A percentile compares a stretch with the other conserved stretches of the same genome.
Conservation (phyloP, 1,140 invertebrate species). For the Tetramorium parvispinum region DNA sequence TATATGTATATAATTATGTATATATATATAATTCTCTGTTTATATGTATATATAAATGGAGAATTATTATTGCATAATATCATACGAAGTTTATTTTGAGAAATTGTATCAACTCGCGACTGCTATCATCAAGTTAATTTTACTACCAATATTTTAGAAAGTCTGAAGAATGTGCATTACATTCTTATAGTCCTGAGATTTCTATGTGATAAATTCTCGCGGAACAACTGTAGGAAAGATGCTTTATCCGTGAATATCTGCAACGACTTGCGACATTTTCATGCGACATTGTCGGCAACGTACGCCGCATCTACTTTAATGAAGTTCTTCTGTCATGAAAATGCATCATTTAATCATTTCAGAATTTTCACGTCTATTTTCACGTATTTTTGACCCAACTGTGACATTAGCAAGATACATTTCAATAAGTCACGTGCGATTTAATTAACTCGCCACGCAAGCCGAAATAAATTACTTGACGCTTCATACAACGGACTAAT, state of each 20-base stretch:
- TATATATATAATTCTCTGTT: too few species aligned
- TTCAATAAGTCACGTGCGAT: slow-evolving; percentile 47
- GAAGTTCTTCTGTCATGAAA: background rate
- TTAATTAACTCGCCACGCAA: slow-evolving; percentile 40
- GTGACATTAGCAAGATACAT: slow-evolving; percentile 19
- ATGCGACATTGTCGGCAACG: background rate
- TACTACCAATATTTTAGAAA: background rate
- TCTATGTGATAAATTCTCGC: background rate
- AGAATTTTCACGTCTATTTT: background rate
- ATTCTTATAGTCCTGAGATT: background rate
- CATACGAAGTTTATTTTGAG: too few species aligned
- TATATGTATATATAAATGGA: too few species aligned
- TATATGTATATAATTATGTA: too few species aligned
- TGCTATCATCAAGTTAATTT: background rate
- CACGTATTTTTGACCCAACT: slow-evolving; percentile 10
- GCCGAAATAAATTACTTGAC: slow-evolving; percentile 1
- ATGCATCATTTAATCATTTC: background rate
- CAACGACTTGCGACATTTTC: background rate
- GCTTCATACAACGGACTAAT: background rate
- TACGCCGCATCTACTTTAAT: background rate
- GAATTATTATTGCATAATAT: too few species aligned
- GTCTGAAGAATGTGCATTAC: background rate
- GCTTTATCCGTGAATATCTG: background rate
- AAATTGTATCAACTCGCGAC: too few species aligned
- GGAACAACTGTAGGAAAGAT: background rate